Evolutionary conservation across 2,797 vertebrate genomes (phyloP), one percentile per base, ranked within the genome.

Genomic region (Semaprochilodus insignis): DNA sequence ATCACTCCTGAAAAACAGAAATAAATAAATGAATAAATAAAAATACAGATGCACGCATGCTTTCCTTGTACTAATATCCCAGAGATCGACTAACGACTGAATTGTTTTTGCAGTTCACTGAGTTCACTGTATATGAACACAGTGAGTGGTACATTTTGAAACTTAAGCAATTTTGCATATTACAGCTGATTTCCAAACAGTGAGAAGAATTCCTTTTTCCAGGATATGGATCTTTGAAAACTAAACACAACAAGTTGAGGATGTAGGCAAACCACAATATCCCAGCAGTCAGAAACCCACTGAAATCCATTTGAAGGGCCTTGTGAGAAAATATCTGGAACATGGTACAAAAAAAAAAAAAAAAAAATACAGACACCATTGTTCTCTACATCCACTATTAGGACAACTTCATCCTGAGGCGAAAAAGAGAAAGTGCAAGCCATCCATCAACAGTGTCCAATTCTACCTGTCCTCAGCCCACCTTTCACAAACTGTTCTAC

Each of bases 1-100:
- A 36, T 91, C 91, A 74, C 88, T 92, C 76, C 95, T 95, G 74
- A n/a, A 74, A 4, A 3, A 60, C 10, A 15, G 2, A 40, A 8
- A 7, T 65, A 19, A 27, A 78, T 65, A 34, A 31, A 36, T 36
- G 6, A 36, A 0, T 0, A 59, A 17, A 62, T 1, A 73, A 36
- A 67, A 85, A 65, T 80, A 5, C n/a, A n/a, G n/a, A n/a, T n/a
- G n/a, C n/a, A n/a, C n/a, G n/a, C n/a, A n/a, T n/a, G n/a, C n/a
- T n/a, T n/a, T n/a, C n/a, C n/a, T n/a, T n/a, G n/a, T n/a, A n/a
- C n/a, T n/a, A n/a, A n/a, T 48, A 2, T 48, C 44, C 44, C 10
- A 13, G 8, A 13, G 11, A 48, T 13, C 44, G 8, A 48, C 11
- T 10, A 48, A 48, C 11, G 44, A 48, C 8, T 48, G 44, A 48